Evolutionary conservation across 1,140 invertebrate species (phyloP).

Genomic region (Camponotus pennsylvanicus): DNA sequence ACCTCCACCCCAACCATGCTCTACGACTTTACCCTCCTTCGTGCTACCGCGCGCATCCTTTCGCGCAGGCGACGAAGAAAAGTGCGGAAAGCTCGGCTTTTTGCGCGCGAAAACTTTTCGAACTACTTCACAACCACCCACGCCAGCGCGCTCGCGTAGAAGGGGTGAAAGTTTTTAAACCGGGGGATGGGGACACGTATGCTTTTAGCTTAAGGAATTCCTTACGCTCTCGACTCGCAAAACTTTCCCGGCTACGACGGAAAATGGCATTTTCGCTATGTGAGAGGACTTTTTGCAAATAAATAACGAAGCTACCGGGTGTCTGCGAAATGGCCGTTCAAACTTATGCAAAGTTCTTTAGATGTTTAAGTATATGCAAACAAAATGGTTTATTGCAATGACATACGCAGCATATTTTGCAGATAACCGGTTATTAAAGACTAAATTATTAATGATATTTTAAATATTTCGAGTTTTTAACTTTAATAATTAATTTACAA

Average conservation of each 20-base stretch:
- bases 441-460: constrained; percentile 2
- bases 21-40: constrained; percentile 70
- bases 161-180: constrained; percentile 64
- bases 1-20: constrained; percentile 67
- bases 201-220: constrained; percentile 62
- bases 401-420: not conserved
- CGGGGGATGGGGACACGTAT: constrained; percentile 52
- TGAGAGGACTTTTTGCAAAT: constrained; percentile 49
- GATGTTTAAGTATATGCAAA: constrained; percentile 1
- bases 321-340: constrained; percentile 30
- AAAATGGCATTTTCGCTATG: constrained; percentile 55
- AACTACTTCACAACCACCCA: constrained; percentile 68
- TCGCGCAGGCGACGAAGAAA: constrained; percentile 74
- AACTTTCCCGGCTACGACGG: constrained; percentile 52
- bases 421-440: not conserved
- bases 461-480: not conserved
- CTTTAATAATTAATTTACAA: not conserved
- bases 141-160: constrained; percentile 55
- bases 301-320: constrained; percentile 52
- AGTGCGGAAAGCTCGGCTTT: constrained; percentile 79
- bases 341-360: constrained; percentile 40
- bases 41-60: constrained; percentile 60
- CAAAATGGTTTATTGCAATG: not conserved
- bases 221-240: constrained; percentile 61
- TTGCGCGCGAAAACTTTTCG: constrained; percentile 80